Percentiles rank a stretch among this genome's conserved stretches.
Conservation (phyloP, 2,113 vertebrate species). For the Catharus fuscescens region DNA sequence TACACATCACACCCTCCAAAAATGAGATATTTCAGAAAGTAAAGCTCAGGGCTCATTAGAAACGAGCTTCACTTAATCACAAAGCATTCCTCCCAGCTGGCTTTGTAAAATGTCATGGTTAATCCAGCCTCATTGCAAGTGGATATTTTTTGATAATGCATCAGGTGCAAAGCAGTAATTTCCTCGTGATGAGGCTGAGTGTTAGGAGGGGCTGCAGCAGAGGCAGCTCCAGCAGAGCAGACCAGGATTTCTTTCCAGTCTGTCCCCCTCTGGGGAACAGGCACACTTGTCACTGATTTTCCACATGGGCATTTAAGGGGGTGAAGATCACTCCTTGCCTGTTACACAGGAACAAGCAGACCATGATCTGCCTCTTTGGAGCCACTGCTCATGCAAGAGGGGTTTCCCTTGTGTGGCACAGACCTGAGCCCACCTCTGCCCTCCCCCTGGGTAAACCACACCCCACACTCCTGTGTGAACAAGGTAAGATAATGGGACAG, state of each 20-base stretch:
- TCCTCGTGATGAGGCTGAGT: background rate
- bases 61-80: background rate
- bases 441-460: background rate
- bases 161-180: slow-evolving; percentile 23
- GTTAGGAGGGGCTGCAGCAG: background rate
- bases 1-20: background rate
- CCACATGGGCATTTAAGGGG: background rate
- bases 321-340: background rate
- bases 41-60: background rate
- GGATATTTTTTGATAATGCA: slow-evolving; percentile 43
- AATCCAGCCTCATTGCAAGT: background rate
- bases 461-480: rapidly evolving
- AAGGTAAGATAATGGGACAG: background rate
- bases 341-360: background rate
- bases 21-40: background rate
- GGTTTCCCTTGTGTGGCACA: background rate
- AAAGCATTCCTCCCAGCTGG: slow-evolving; percentile 10
- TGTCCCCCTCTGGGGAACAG: background rate
- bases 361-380: background rate
- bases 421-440: background rate
- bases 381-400: rapidly evolving
- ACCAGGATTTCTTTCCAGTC: background rate
- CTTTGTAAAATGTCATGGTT: slow-evolving; percentile 26
- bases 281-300: background rate
- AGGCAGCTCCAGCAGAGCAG: background rate